Percentiles rank a stretch among this genome's conserved stretches.
phyloP scores from a whole-genome alignment of 1,140 invertebrate genomes.

The Acromyrmex charruanus region DNA sequence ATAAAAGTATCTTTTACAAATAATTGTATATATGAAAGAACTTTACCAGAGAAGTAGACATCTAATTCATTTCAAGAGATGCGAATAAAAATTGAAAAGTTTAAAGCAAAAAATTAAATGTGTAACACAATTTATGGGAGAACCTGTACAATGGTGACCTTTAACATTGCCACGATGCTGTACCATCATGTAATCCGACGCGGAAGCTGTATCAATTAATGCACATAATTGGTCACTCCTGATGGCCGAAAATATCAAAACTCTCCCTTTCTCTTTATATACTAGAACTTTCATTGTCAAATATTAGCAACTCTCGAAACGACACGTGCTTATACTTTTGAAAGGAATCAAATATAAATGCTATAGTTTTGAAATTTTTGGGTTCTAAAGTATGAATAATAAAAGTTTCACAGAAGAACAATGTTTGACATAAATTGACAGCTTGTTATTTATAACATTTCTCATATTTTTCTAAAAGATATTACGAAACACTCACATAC shows the following conservation, averaged over 20 bases:
- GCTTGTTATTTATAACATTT: neutral
- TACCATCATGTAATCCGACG: constrained; percentile 12
- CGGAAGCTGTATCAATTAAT: constrained; percentile 30
- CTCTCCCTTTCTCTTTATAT: constrained; percentile 3
- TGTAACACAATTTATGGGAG: neutral
- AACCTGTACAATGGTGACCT: constrained; percentile 19
- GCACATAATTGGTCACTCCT: constrained; percentile 8
- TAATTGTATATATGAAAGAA: neutral
- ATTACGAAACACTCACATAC: neutral
- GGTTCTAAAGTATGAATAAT: neutral
- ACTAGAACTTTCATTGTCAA: neutral
- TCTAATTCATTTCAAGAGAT: neutral
- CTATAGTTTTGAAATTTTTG: neutral
- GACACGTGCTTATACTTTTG: neutral
- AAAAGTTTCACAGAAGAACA: neutral
- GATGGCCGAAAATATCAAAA: constrained; percentile 16
- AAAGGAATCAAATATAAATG: neutral
- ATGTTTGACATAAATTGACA: neutral
- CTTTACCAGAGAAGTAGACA: neutral
- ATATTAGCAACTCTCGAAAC: neutral
- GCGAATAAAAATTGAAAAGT: neutral
- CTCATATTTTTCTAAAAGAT: constrained; percentile 9
- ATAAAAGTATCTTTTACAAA: neutral
- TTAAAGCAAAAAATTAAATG: neutral
- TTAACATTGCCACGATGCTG: constrained; percentile 24